Percentiles rank a stretch among this genome's conserved stretches.
Conservation (phyloP, 2,888 invertebrate genomes). For the Lasiommata megera region DNA sequence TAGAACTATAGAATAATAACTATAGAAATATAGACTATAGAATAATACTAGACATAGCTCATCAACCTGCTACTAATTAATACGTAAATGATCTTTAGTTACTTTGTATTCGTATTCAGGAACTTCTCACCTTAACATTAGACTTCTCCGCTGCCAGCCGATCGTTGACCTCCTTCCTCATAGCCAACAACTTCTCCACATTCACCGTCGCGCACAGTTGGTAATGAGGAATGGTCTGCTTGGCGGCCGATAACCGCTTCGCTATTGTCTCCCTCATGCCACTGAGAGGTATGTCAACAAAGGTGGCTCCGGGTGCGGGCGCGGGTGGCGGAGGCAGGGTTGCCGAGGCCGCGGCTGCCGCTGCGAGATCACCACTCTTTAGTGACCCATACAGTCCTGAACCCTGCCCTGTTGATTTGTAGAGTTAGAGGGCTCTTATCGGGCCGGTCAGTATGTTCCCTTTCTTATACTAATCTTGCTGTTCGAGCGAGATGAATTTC, state of each 20-base stretch:
- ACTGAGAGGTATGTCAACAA: conserved; percentile 90
- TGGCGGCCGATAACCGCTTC: conserved; percentile 92
- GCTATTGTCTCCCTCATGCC: conserved; percentile 94
- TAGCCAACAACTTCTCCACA: conserved; percentile 89
- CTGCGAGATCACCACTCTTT: conserved; percentile 88
- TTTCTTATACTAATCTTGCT: too few species aligned
- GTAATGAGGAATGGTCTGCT: conserved; percentile 97
- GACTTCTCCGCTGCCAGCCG: conserved; percentile 86
- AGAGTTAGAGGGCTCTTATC: conserved; percentile 27
- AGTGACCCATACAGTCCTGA: conserved; percentile 92
- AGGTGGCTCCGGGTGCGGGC: conserved; percentile 75
- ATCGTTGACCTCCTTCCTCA: conserved; percentile 90
- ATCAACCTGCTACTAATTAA: too few species aligned
- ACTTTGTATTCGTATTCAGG: too few species aligned
- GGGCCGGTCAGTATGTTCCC: neutral
- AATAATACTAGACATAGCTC: too few species aligned
- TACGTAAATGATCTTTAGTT: too few species aligned
- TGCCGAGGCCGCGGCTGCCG: conserved; percentile 39
- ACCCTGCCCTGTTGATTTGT: conserved; percentile 79
- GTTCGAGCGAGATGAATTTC: too few species aligned
- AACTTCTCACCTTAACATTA: conserved; percentile 79
- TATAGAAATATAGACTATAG: too few species aligned
- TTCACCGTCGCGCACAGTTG: conserved; percentile 93
- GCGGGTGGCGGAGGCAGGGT: conserved; percentile 46
- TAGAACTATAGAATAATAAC: too few species aligned